A percentile compares a stretch with the other conserved stretches of the same genome.
phyloP scores from a whole-genome alignment of 1,140 invertebrate genomes.

The Musca vetustissima region DNA sequence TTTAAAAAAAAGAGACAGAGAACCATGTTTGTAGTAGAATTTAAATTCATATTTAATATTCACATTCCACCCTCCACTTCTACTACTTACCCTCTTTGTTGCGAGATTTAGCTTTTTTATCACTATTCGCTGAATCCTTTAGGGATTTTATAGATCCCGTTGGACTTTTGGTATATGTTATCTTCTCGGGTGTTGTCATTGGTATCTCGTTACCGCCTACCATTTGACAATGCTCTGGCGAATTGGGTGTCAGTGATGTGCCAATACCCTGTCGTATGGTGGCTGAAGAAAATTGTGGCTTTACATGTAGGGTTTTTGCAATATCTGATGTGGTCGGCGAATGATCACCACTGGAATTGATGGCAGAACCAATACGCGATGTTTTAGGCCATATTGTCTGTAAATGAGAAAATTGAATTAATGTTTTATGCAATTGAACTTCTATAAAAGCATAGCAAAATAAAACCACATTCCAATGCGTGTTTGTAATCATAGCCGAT shows the following conservation, averaged over 20 bases:
- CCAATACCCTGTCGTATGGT: slow-evolving; percentile 53
- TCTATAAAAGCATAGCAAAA: too few relatives aligned
- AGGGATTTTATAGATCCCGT: slow-evolving; percentile 53
- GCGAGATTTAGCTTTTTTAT: slow-evolving; percentile 51
- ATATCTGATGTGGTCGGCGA: slow-evolving; percentile 29
- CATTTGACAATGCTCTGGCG: slow-evolving; percentile 51
- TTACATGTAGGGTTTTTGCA: slow-evolving; percentile 34
- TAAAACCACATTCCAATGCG: too few relatives aligned
- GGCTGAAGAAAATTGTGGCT: slow-evolving; percentile 49
- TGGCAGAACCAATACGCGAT: slow-evolving; percentile 41
- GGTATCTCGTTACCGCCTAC: slow-evolving; percentile 41
- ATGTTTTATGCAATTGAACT: neutral
- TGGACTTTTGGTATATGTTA: slow-evolving; percentile 50
- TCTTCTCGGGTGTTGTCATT: slow-evolving; percentile 47
- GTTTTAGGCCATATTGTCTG: slow-evolving; percentile 31
- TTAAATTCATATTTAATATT: neutral
- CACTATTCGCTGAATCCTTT: slow-evolving; percentile 48
- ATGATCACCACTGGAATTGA: slow-evolving; percentile 34
- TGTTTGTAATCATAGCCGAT: too few relatives aligned
- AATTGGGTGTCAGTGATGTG: slow-evolving; percentile 47
- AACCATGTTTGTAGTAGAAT: neutral
- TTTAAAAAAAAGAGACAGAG: slow-evolving; percentile 24
- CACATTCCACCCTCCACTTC: too few relatives aligned
- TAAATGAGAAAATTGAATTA: neutral
- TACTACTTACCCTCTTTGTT: slow-evolving; percentile 52